Conservation (phyloP, 2,888 invertebrate species). For the Patella caerulea region DNA sequence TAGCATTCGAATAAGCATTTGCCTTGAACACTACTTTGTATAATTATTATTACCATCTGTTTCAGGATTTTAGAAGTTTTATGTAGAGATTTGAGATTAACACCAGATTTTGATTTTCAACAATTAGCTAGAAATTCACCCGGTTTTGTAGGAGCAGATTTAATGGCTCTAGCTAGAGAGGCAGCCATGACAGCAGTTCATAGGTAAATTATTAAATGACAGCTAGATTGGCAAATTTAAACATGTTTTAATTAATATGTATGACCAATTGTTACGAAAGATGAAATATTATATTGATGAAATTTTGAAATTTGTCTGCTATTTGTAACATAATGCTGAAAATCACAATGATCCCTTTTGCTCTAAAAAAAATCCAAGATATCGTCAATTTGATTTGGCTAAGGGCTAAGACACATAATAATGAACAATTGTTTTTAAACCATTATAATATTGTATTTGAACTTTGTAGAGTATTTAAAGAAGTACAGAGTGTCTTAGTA, state of each 20-base stretch:
- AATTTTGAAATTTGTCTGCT: no score
- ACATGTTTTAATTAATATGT: no score
- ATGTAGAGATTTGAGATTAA: conserved; percentile 80
- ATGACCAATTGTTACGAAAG: no score
- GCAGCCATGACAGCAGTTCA: conserved; percentile 91
- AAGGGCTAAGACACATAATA: no score
- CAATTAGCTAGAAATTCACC: conserved; percentile 88
- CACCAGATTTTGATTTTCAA: conserved; percentile 80
- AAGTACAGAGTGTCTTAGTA: conserved; percentile 26
- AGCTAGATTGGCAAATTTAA: no score
- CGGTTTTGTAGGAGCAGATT: conserved; percentile 96
- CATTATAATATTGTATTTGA: no score
- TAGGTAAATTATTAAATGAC: conserved; percentile 68
- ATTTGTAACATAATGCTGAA: no score
- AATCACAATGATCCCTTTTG: no score
- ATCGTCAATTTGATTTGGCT: no score
- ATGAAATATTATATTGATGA: no score
- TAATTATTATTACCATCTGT: background rate
- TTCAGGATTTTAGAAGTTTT: conserved; percentile 83
- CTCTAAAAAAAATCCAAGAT: no score
- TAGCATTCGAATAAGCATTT: background rate
- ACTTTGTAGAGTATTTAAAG: conserved; percentile 38
- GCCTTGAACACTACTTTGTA: background rate
- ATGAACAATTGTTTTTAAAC: no score
- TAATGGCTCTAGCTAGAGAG: conserved; percentile 87